Evolutionary conservation across 2,797 vertebrate genomes (phyloP).

Genomic region (Lutra lutra): DNA sequence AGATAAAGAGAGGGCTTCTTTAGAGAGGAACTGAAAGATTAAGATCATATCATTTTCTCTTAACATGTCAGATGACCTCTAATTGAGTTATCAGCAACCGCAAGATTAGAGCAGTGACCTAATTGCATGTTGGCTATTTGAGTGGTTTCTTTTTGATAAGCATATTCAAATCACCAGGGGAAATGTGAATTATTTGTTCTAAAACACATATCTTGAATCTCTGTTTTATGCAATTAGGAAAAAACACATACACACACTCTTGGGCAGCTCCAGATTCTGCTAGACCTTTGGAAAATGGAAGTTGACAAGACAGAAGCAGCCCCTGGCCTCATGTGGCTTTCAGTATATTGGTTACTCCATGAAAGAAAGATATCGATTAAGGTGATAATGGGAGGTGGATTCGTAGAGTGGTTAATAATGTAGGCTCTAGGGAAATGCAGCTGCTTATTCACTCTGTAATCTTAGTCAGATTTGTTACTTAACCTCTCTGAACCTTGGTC

Average conservation of each 20-base stretch:
- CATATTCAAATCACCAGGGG: background rate
- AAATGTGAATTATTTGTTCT: slow-evolving; percentile 34
- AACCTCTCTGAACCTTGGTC: background rate
- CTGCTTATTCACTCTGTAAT: background rate
- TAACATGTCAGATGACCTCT: background rate
- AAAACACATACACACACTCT: background rate
- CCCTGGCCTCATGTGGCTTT: background rate
- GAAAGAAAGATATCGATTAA: background rate
- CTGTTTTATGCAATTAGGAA: background rate
- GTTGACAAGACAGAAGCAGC: background rate
- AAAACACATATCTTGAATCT: background rate
- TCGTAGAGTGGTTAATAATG: background rate
- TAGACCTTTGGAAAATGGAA: background rate
- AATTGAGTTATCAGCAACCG: background rate
- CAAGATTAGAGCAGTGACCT: background rate
- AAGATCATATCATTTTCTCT: background rate
- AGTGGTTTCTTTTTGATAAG: slow-evolving; percentile 2
- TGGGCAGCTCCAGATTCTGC: background rate
- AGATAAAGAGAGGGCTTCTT: background rate
- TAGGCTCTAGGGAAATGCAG: background rate
- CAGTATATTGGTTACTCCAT: background rate
- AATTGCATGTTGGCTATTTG: background rate
- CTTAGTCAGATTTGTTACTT: background rate
- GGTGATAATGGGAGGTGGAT: background rate
- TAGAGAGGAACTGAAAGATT: background rate